These are phyloP conservation scores for Silurus aristotelis DNA, from an alignment of 2,797 vertebrate genomes.

Conservation along the genomic window DNA sequence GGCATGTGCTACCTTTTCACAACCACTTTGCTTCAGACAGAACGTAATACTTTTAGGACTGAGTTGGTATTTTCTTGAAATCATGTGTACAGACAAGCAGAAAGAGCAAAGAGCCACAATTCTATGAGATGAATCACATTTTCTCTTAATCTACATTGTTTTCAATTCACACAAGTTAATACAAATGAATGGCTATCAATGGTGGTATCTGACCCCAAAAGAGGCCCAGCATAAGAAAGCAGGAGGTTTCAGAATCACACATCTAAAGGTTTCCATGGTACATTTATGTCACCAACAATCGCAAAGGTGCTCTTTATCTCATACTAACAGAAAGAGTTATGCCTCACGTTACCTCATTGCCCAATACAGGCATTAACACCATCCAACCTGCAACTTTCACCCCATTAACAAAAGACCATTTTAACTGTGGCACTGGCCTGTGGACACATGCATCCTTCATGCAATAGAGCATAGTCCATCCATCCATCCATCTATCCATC, in stretches of 20 bases:
- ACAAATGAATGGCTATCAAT: neutral
- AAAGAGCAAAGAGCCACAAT: neutral
- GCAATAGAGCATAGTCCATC: neutral
- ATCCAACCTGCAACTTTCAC: neutral
- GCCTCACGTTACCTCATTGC: neutral
- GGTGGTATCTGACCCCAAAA: neutral
- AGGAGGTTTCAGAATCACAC: neutral
- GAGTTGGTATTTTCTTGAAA: constrained; percentile 40
- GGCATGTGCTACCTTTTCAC: constrained; percentile 48
- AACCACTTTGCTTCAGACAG: constrained; percentile 43
- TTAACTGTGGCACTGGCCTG: neutral
- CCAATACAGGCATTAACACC: neutral
- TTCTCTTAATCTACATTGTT: constrained; percentile 1
- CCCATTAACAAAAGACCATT: neutral
- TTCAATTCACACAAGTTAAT: neutral
- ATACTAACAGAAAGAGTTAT: neutral
- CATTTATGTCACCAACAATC: neutral
- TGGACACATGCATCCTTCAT: neutral
- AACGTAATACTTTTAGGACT: constrained; percentile 37
- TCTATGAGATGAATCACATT: neutral
- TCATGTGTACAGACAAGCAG: constrained; percentile 36
- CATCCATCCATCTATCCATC: too few relatives aligned
- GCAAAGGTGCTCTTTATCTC: neutral
- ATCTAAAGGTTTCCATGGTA: constrained; percentile 6
- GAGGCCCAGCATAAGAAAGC: neutral